Evolutionary conservation across 2,113 vertebrate genomes (phyloP).

Genomic region (Anoplopoma fimbria): DNA sequence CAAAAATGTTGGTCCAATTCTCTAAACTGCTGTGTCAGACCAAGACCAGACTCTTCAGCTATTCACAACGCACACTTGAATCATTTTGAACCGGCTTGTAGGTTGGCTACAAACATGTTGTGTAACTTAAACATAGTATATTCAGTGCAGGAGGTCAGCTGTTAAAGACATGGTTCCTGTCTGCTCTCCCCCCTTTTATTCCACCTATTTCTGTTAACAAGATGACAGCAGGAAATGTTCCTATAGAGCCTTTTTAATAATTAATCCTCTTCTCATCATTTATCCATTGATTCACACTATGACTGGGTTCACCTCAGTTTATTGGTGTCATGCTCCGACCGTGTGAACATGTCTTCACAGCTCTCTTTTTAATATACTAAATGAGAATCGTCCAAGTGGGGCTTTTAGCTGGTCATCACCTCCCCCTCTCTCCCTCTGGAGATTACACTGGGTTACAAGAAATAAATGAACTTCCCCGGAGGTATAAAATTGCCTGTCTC

Average conservation of each 20-base stretch:
- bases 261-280: constrained; percentile 11
- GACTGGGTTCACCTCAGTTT: constrained; percentile 13
- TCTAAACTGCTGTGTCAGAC: too few species aligned
- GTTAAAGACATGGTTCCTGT: not conserved
- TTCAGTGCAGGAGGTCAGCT: not conserved
- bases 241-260: constrained; percentile 8
- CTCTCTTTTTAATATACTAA: constrained; percentile 2
- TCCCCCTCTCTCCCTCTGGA: constrained; percentile 9
- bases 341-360: constrained; percentile 11
- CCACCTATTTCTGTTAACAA: not conserved
- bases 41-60: too few species aligned
- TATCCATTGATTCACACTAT: not conserved
- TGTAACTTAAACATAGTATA: not conserved
- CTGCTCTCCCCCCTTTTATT: not conserved
- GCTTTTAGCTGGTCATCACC: constrained; percentile 30
- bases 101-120: not conserved
- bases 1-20: too few species aligned
- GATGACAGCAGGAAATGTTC: constrained; percentile 6
- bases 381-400: constrained; percentile 36
- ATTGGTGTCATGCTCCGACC: constrained; percentile 9
- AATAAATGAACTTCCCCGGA: constrained; percentile 74
- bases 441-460: constrained; percentile 61
- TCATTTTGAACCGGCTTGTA: not conserved
- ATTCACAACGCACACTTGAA: too few species aligned
- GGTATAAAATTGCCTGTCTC: constrained; percentile 66